Percentiles rank a stretch among this genome's conserved stretches.
phyloP scores from a whole-genome alignment of 2,113 vertebrate species.

The Seriola aureovittata region DNA sequence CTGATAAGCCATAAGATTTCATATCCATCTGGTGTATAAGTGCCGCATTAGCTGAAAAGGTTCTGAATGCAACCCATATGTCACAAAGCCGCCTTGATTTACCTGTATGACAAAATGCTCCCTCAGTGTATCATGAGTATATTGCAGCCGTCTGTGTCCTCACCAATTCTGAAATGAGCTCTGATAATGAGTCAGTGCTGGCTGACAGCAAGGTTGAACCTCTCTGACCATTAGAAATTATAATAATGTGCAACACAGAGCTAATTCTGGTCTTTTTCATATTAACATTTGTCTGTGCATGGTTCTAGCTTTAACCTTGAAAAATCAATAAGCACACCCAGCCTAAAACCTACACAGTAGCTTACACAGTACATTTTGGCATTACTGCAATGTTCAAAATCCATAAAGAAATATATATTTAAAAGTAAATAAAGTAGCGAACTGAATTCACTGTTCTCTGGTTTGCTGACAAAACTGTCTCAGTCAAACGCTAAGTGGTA shows the following conservation, averaged over 20 bases:
- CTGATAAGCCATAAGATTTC: constrained; percentile 14
- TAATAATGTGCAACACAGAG: constrained; percentile 43
- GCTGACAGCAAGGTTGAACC: constrained; percentile 44
- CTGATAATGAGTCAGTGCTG: constrained; percentile 49
- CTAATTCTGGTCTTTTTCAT: constrained; percentile 12
- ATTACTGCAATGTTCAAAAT: neutral
- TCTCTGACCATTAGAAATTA: constrained; percentile 28
- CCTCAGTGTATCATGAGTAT: neutral
- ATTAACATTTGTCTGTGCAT: neutral
- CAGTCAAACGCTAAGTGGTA: neutral
- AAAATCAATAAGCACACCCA: neutral
- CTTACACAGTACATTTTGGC: neutral
- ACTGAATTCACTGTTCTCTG: neutral
- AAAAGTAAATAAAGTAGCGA: neutral
- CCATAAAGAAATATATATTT: neutral
- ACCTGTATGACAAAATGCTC: neutral
- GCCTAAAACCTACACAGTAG: neutral
- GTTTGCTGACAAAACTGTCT: neutral
- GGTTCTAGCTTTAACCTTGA: neutral
- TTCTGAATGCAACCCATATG: neutral
- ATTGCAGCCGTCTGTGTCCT: constrained; percentile 8
- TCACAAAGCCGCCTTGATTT: constrained; percentile 8
- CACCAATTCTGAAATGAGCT: constrained; percentile 29
- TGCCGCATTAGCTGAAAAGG: neutral
- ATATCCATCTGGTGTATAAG: constrained; percentile 33